Conservation (phyloP, 2,113 vertebrate species). For the Grantiella picta region DNA sequence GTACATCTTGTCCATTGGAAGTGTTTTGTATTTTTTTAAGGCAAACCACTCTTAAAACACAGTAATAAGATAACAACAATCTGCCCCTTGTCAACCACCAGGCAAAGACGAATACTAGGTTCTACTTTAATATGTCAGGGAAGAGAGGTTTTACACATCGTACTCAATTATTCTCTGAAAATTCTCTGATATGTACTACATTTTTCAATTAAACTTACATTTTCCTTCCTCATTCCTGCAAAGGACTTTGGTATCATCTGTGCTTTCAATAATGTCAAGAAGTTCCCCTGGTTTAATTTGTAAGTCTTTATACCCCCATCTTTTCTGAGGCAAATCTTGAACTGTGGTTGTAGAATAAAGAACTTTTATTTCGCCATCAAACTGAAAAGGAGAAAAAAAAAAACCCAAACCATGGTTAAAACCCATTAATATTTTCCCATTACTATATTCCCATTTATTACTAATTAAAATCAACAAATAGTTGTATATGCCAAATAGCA, state of each 20-base stretch:
- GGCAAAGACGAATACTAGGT: not conserved
- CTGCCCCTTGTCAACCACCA: not conserved
- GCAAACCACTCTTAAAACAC: not conserved
- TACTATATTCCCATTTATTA: not conserved
- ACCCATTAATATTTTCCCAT: not conserved
- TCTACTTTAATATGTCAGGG: not conserved
- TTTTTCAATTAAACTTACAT: conserved; percentile 77
- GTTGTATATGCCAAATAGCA: not conserved
- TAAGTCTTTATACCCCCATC: conserved; percentile 82
- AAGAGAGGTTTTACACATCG: not conserved
- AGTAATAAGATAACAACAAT: not conserved
- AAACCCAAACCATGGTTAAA: not conserved
- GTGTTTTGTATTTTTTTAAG: not conserved
- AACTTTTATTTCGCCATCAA: conserved; percentile 87
- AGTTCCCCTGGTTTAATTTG: conserved; percentile 81
- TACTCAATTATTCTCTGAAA: not conserved
- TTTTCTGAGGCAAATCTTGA: conserved; percentile 72
- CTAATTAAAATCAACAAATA: not conserved
- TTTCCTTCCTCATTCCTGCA: conserved; percentile 93
- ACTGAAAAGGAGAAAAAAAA: conserved; percentile 74
- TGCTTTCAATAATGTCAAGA: conserved; percentile 83
- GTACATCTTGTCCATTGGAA: not conserved
- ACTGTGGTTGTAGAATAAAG: conserved; percentile 77
- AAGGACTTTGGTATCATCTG: conserved; percentile 81
- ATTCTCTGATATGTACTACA: not conserved